Base-by-base conservation (phyloP, 2,888 invertebrate species). In the Hemithea aestivaria region DNA sequence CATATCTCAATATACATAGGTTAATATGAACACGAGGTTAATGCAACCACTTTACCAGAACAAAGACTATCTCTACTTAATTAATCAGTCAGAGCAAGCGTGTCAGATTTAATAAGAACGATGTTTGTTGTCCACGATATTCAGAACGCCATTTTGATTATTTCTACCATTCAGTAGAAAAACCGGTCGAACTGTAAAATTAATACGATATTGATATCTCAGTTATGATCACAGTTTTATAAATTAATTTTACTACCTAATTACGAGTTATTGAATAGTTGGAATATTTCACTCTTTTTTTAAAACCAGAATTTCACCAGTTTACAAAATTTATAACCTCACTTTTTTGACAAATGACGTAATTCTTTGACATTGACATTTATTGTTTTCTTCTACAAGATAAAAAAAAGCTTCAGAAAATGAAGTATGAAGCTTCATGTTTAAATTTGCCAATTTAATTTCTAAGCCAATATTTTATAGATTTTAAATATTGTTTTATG, bases 1-100 rank as follows among this genome's bases (percentile, higher is more conserved):
- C 85, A 87, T 84, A 70, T 69, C 70, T 73, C 59, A 71, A 63
- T 66, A 78, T 62, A 66, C 66, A 64, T 71, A 68, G 54, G 68
- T 67, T 73, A 66, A 58, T 62, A 64, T 48, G 53, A 73, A 73
- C 74, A 75, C 74, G 66, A 68, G 55, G 66, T 69, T 64, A 75
- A 65, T 70, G 50, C 66, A 76, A 67, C 64, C 73, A 73, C 70
- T 73, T 76, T 75, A 80, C 73, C 73, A 72, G 67, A 62, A 67
- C 56, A 62, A 66, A 46, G 58, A 62, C 60, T 64, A 58, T 57
- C 35, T 53, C 48, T 56, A 60, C 40, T 48, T 56, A 50, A 55
- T 45, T 56, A 55, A 62, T 63, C 63, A 66, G 60, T 64, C 61
- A 50, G 58, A 53, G 43, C 32, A 45, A 56, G 53, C 51, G 58